Evolutionary conservation across 2,113 vertebrate species (phyloP).

Genomic region (Bos taurus): DNA sequence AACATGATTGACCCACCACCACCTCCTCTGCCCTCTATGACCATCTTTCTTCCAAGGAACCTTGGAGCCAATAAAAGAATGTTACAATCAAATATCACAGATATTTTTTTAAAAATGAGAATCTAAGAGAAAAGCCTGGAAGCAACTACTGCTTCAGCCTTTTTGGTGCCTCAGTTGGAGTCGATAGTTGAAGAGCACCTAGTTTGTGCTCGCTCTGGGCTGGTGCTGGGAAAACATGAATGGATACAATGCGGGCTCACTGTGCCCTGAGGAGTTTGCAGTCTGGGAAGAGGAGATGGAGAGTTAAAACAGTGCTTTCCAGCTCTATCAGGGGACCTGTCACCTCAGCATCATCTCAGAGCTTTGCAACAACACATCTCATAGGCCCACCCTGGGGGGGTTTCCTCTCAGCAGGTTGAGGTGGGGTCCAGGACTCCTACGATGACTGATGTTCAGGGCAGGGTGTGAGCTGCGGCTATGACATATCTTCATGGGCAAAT

Average conservation of each 20-base stretch:
- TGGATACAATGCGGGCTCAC: rapidly evolving
- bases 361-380: not conserved
- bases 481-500: not conserved
- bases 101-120: not conserved
- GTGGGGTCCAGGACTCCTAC: not conserved
- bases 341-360: not conserved
- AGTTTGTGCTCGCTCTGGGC: not conserved
- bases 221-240: not conserved
- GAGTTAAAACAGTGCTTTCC: not conserved
- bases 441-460: not conserved
- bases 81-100: not conserved
- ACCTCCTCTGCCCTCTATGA: not conserved
- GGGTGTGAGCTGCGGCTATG: not conserved
- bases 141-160: not conserved
- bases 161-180: not conserved
- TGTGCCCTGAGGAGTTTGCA: rapidly evolving
- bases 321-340: not conserved
- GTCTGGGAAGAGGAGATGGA: not conserved
- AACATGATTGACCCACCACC: rapidly evolving
- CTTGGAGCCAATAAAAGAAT: not conserved
- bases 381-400: not conserved
- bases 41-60: not conserved
- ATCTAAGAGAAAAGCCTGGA: constrained; percentile 29
- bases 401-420: not conserved
- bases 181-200: not conserved